Percentiles rank a stretch among this genome's conserved stretches.
phyloP scores from a whole-genome alignment of 2,113 vertebrate species.

The Suncus etruscus region DNA sequence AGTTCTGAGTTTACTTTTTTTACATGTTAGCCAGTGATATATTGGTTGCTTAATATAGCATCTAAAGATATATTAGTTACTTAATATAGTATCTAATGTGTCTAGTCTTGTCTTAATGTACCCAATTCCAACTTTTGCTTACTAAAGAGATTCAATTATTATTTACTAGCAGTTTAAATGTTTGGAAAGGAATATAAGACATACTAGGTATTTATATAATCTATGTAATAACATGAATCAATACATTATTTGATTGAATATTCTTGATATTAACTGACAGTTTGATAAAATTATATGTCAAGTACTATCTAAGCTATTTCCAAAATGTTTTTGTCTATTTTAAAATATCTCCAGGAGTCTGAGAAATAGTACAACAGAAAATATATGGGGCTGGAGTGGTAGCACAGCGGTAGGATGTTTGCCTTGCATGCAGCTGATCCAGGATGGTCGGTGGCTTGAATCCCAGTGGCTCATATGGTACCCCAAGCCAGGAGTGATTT shows the following conservation, averaged over 20 bases:
- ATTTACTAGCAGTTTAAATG: background rate
- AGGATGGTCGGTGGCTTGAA: no score
- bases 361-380: background rate
- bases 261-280: background rate
- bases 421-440: no score
- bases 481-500: no score
- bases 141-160: background rate
- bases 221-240: background rate
- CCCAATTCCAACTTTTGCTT: background rate
- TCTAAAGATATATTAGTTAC: background rate
- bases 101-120: background rate
- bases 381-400: no score
- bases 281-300: background rate
- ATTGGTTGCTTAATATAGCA: no score
- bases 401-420: no score
- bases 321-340: conserved; percentile 28
- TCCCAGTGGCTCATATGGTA: no score
- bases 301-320: background rate
- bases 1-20: no score
- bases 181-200: background rate
- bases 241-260: background rate
- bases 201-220: background rate
- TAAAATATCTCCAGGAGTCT: background rate
- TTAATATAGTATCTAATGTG: background rate
- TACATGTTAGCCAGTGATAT: no score